phyloP scores from a whole-genome alignment of 2,113 vertebrate genomes.

The Ictalurus furcatus region DNA sequence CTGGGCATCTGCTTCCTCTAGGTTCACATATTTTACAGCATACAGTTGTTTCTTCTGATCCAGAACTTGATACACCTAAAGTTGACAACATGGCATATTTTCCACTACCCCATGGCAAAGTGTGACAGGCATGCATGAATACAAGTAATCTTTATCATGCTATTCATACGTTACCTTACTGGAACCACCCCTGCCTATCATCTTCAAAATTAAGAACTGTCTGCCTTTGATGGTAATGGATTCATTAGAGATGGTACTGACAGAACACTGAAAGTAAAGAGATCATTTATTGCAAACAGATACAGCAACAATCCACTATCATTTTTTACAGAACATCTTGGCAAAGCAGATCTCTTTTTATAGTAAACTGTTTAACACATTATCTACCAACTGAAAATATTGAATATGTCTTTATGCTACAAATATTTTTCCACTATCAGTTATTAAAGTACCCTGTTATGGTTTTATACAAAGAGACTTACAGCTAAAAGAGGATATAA shows the following conservation, averaged over 20 bases:
- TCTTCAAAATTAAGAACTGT: constrained; percentile 88
- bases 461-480: not conserved
- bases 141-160: not conserved
- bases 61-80: constrained; percentile 92
- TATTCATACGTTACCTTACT: constrained; percentile 80
- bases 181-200: constrained; percentile 94
- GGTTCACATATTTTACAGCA: constrained; percentile 92
- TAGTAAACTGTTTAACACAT: not conserved
- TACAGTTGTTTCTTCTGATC: constrained; percentile 89
- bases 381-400: not conserved
- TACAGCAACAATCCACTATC: not conserved
- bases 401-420: not conserved
- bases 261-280: constrained; percentile 70
- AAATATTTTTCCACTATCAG: not conserved
- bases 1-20: constrained; percentile 89
- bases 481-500: not conserved
- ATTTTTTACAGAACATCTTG: not conserved
- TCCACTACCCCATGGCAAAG: not conserved
- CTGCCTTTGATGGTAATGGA: constrained; percentile 85
- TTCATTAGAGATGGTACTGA: constrained; percentile 77
- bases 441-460: not conserved
- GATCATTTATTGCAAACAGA: not conserved
- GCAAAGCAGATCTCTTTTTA: not conserved
- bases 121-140: not conserved
- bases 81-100: not conserved